Evolutionary conservation across 2,113 vertebrate genomes (phyloP).

Genomic region (Amblyornis subalaris): DNA sequence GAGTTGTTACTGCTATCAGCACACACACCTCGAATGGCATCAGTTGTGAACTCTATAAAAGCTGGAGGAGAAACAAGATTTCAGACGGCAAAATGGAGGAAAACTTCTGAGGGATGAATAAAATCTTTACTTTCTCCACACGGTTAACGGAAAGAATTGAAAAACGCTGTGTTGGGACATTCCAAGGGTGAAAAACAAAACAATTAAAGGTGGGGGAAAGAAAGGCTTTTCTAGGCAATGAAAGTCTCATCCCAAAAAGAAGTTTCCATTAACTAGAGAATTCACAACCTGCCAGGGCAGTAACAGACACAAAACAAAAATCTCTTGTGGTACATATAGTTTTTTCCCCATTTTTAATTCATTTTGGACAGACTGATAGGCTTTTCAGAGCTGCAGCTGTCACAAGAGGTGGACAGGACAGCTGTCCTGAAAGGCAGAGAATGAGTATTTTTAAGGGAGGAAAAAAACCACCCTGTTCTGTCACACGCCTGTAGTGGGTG

Average conservation of each 20-base stretch:
- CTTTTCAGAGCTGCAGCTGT: neutral
- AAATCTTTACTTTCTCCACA: neutral
- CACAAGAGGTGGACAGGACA: neutral
- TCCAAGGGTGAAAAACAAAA: neutral
- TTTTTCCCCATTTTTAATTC: fast-evolving
- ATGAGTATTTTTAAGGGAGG: neutral
- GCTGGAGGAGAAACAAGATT: neutral
- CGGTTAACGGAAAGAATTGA: neutral
- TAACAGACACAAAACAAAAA: neutral
- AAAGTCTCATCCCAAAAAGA: neutral
- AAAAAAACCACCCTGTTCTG: neutral
- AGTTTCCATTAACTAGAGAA: neutral
- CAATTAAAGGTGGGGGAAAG: neutral
- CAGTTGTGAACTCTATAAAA: neutral
- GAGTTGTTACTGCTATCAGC: neutral
- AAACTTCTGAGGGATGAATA: neutral
- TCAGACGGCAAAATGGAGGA: neutral
- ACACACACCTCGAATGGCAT: neutral
- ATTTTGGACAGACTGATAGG: neutral
- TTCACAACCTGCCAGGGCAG: neutral
- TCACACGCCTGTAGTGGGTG: neutral
- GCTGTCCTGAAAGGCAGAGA: neutral
- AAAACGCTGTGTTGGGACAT: neutral
- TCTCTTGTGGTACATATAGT: neutral
- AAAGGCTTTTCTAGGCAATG: neutral